Base-by-base conservation (phyloP, 2,797 vertebrate genomes). In the Geotria australis region DNA sequence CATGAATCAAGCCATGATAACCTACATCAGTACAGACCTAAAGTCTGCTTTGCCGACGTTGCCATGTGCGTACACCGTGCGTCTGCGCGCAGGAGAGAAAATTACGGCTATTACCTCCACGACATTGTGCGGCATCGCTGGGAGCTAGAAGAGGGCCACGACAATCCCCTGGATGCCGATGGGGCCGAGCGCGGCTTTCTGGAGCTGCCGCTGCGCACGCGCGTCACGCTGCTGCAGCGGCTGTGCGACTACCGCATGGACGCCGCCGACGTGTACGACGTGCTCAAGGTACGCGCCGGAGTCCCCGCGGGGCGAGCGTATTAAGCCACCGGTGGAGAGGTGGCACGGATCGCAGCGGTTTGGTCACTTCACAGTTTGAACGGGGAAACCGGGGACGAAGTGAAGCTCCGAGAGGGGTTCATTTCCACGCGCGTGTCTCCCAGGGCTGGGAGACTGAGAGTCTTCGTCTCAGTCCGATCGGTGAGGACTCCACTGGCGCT, bases 61-160 rank as follows among this genome's bases (percentile, higher is more conserved):
- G 24, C 24, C 38, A 24, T 38, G 24, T 38, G 38, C 38, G 24
- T 38, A 38, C 24, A 24, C 24, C 24, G 38, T 24, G 24, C 24
- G 38, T 38, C 24, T 38, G 3, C 38, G 24, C 24, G 24, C 59
- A 98, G 91, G 62, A 74, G 81, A 38, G 73, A 85, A 72, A 80
- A 79, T 0, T 91, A 81, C 65, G 79, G 82, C 67, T 73, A 78
- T 64, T 98, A 95, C 71, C 74, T 98, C 63, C 81, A 96, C 51
- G 91, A 96, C 72, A 94, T 98, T 68, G 93, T 98, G 67, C 95
- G 76, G 71, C 94, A 94, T 65, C 77, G 89, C 49, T 98, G 86
- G 89, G 86, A 94, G 66, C 73, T 93, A 62, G 89, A 98, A 62
- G 91, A 98, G 67, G 91, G 91, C 48, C 89, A 91, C 56, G 81